Percentiles rank a stretch among this genome's conserved stretches.
These are phyloP conservation scores for Pangasius mekongensis DNA, from an alignment of 2,797 vertebrate species.

Conservation along the genomic window DNA sequence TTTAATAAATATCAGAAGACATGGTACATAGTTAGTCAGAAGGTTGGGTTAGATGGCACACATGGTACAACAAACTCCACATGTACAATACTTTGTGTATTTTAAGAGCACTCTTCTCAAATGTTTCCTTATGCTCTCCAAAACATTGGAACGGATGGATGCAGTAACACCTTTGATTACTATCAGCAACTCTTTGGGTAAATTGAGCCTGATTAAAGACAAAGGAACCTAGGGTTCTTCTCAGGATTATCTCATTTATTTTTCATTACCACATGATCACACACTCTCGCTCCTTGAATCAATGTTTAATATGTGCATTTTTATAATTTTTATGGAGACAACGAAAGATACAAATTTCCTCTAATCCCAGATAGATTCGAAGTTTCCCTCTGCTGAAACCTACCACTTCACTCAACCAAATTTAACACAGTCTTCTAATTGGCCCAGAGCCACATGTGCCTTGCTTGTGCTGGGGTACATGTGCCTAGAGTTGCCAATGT, in stretches of 20 bases:
- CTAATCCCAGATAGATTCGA: neutral
- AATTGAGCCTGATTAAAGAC: neutral
- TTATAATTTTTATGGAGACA: neutral
- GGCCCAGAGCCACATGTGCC: neutral
- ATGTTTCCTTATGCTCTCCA: neutral
- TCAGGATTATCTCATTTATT: neutral
- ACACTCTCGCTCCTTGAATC: neutral
- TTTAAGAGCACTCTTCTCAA: neutral
- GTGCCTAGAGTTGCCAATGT: neutral
- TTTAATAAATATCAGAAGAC: neutral
- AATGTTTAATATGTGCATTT: neutral
- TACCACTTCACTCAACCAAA: neutral
- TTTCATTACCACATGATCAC: neutral
- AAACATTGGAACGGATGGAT: neutral
- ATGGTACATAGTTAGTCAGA: neutral
- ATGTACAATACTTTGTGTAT: neutral
- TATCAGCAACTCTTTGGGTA: neutral
- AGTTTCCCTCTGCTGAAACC: neutral
- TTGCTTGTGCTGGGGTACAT: neutral
- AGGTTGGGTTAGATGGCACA: neutral
- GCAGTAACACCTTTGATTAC: neutral
- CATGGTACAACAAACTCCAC: neutral
- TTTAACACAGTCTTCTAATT: neutral
- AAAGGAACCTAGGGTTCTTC: neutral
- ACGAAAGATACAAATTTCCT: neutral